Conservation (phyloP, 2,113 vertebrate species). For the Hippotragus niger region DNA sequence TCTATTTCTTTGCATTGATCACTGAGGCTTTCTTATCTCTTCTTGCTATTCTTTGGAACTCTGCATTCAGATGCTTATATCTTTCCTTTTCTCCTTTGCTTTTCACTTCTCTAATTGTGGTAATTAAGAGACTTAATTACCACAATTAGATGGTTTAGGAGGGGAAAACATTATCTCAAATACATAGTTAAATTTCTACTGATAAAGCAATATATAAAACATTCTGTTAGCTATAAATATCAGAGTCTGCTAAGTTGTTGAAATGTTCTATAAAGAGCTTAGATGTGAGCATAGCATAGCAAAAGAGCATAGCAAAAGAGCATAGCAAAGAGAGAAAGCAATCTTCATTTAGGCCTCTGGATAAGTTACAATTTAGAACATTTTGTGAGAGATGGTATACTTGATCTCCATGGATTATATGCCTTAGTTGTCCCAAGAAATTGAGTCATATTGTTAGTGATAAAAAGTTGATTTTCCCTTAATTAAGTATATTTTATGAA, state of each 20-base stretch:
- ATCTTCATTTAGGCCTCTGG: neutral
- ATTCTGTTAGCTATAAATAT: neutral
- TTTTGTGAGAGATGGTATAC: neutral
- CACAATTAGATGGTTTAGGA: neutral
- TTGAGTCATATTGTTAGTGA: conserved; percentile 44
- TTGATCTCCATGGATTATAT: neutral
- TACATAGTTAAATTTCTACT: neutral
- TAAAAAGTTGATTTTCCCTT: conserved; percentile 55
- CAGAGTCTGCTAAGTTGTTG: neutral
- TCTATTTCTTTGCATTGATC: no score
- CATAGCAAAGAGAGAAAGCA: neutral
- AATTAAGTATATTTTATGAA: conserved; percentile 66
- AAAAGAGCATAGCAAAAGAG: no score
- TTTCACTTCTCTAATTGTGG: no score
- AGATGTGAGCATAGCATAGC: neutral
- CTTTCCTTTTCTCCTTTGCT: no score
- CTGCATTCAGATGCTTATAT: no score
- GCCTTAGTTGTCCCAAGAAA: conserved; percentile 21
- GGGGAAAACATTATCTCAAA: neutral
- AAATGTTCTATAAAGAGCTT: neutral
- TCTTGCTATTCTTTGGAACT: no score
- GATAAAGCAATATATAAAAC: neutral
- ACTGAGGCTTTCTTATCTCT: no score
- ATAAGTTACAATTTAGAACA: neutral
- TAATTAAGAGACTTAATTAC: neutral